These are phyloP conservation scores for Dynastes tityus DNA, from an alignment of 2,888 invertebrate genomes.

Conservation along the genomic window DNA sequence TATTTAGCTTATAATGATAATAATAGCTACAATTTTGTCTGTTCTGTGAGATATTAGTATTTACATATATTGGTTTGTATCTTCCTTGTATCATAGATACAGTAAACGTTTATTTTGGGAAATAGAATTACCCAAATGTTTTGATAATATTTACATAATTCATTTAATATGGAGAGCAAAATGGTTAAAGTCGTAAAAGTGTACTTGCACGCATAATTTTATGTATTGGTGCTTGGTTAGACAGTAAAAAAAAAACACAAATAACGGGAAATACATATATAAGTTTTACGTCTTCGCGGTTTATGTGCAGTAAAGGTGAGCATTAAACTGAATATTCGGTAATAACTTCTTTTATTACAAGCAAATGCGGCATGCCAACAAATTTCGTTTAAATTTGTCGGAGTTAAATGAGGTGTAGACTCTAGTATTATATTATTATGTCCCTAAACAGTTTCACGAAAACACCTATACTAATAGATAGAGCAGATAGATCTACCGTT, in stretches of 20 bases:
- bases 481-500: no score
- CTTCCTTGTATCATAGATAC: no score
- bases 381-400: conserved; percentile 18
- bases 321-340: conserved; percentile 2
- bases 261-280: background rate
- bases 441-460: no score
- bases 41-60: no score
- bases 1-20: no score
- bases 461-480: no score
- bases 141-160: conserved; percentile 1
- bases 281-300: background rate
- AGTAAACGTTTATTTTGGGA: no score
- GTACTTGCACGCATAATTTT: background rate
- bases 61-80: no score
- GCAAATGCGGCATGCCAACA: background rate
- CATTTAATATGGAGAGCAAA: background rate
- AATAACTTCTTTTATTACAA: conserved; percentile 16
- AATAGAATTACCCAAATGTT: no score
- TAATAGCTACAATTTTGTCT: no score
- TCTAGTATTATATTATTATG: no score
- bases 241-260: background rate
- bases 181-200: background rate
- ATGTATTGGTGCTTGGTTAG: background rate
- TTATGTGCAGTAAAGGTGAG: conserved; percentile 2
- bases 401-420: background rate